These are phyloP conservation scores for Atractosteus spatula DNA, from an alignment of 2,113 vertebrate species.

Conservation along the genomic window DNA sequence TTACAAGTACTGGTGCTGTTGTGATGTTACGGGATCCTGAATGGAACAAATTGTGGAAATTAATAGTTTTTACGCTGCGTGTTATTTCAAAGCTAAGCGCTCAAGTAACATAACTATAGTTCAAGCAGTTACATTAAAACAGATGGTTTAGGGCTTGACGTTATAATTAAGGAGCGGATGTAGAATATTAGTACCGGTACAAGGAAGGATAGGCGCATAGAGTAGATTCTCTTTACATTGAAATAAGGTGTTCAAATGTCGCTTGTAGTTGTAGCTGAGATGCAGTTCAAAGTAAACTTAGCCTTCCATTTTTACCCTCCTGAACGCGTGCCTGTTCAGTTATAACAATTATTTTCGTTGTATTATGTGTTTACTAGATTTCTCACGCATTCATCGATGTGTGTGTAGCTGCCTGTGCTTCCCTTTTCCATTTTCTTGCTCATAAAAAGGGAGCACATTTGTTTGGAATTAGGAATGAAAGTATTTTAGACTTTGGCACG, in stretches of 20 bases:
- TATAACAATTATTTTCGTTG: too few species aligned
- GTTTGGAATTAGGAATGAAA: too few species aligned
- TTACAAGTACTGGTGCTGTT: neutral
- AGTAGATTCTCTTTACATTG: slow-evolving; percentile 40
- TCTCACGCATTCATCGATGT: too few species aligned
- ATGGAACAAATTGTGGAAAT: slow-evolving; percentile 8
- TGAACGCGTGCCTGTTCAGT: too few species aligned
- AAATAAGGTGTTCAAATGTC: slow-evolving; percentile 41
- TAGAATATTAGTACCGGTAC: slow-evolving; percentile 50
- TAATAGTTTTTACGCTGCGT: slow-evolving; percentile 20
- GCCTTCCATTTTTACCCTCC: too few species aligned
- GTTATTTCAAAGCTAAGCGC: slow-evolving; percentile 18
- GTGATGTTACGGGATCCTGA: neutral
- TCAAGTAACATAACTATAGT: slow-evolving; percentile 26
- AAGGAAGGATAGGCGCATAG: slow-evolving; percentile 36
- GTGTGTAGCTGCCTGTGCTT: too few species aligned
- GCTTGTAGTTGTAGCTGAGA: neutral
- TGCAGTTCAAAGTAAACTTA: too few species aligned
- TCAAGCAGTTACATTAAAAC: slow-evolving; percentile 38
- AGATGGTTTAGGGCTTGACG: slow-evolving; percentile 46
- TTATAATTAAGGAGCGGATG: slow-evolving; percentile 53
- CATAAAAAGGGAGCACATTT: too few species aligned
- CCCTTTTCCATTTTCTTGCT: too few species aligned
- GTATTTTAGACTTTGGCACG: too few species aligned
- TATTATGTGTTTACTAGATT: too few species aligned